Evolutionary conservation across 2,797 vertebrate genomes (phyloP), one percentile per base, ranked within the genome.

Genomic region (Syngnathus rostellatus): DNA sequence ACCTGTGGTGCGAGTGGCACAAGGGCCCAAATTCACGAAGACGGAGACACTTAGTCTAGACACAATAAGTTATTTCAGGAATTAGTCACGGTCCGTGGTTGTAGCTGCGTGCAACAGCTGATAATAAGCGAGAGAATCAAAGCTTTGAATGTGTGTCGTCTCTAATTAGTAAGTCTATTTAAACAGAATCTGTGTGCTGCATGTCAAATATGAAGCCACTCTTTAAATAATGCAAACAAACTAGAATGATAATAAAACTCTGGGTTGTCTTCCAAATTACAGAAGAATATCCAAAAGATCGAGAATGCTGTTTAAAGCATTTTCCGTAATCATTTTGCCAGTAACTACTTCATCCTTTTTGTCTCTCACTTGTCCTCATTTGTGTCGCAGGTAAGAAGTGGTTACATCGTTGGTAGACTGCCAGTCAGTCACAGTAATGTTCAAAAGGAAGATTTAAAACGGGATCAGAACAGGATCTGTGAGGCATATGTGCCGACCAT

Each of bases 51-150:
- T 46, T 54, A 8, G 79, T 82, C 84, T 80, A 73, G 72, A 83
- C 77, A 67, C 77, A 67, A 68, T 12, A 67, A 72, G 67, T 69
- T 60, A 76, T 77, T 72, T 67, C 21, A 71, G 75, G 69, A 79
- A 77, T 72, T 67, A 59, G 51, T 23, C 58, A 40, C 9, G 0
- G 53, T 61, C 59, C 67, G 58, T 51, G 63, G 46, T 50, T 8
- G 46, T 45, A 67, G 67, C 48, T 63, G 67, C 61, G 21, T 63
- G 76, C 41, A 71, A 75, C 70, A 79, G 78, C 81, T 76, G 77
- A 80, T 60, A 62, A 68, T 53, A 68, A 71, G 67, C 50, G 21
- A 7, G 55, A 60, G 21, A 59, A 51, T 65, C 59, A 21, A 31
- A 31, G 25, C 5, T 31, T 55, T 6, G 54, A 1, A 37, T 31